A percentile compares a stretch with the other conserved stretches of the same genome.
Evolutionary conservation across 2,888 invertebrate species (phyloP).

Genomic region (Litoditis marina): DNA sequence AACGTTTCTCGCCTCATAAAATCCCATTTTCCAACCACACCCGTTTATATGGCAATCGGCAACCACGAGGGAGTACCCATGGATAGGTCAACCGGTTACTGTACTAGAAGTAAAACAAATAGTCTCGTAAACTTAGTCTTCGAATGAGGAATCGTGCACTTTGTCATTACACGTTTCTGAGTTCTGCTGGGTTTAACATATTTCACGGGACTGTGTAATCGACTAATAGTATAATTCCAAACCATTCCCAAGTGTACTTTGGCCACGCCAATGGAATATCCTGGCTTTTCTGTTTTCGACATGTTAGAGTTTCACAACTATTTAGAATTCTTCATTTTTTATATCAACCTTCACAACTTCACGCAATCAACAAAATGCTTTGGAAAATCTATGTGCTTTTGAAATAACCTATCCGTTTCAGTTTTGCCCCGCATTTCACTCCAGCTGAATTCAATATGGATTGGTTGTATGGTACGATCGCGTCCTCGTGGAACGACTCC

Average conservation of each 20-base stretch:
- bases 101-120: no score
- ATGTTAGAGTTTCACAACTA: not conserved
- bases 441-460: constrained; percentile 65
- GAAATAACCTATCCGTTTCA: no score
- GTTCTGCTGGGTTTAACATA: no score
- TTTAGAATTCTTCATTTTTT: no score
- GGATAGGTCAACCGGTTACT: constrained; percentile 74
- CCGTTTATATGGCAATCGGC: constrained; percentile 87
- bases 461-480: constrained; percentile 78
- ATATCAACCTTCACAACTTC: not conserved
- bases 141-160: no score
- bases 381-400: not conserved
- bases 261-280: no score
- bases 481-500: constrained; percentile 76
- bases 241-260: no score
- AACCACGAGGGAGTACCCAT: constrained; percentile 95
- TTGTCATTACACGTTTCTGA: no score
- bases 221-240: no score
- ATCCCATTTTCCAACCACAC: constrained; percentile 73
- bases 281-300: not conserved
- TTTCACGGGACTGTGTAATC: no score
- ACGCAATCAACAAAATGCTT: not conserved
- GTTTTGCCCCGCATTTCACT: constrained; percentile 63
- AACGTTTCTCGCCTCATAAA: constrained; percentile 39
- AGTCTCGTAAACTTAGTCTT: no score